Evolutionary conservation across 2,797 vertebrate genomes (phyloP).

Genomic region (Rhinichthys osculus): DNA sequence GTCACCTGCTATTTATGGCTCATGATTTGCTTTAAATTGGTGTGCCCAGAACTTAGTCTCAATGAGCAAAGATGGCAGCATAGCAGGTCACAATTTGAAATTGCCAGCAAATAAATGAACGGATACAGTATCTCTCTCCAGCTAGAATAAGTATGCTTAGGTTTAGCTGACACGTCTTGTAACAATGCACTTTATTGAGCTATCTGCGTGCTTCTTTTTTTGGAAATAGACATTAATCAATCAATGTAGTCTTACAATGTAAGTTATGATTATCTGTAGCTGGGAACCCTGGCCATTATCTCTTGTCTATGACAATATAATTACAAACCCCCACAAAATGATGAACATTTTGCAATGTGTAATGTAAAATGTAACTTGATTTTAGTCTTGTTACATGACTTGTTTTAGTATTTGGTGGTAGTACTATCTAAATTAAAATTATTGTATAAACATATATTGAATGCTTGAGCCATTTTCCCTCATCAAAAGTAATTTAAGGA

Average conservation of each 20-base stretch:
- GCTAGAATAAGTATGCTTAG: not conserved
- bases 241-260: not conserved
- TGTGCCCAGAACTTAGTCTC: not conserved
- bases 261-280: not conserved
- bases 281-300: not conserved
- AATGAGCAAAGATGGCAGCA: too few species aligned
- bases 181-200: not conserved
- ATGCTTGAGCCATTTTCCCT: not conserved
- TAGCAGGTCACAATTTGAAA: too few species aligned
- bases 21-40: not conserved
- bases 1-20: not conserved
- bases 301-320: not conserved
- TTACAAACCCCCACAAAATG: not conserved
- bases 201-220: not conserved
- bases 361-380: not conserved
- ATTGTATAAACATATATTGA: not conserved
- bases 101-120: not conserved
- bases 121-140: not conserved
- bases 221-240: not conserved
- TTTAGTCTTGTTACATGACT: not conserved
- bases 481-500: not conserved
- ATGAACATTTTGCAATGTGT: not conserved
- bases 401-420: too few species aligned
- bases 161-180: not conserved
- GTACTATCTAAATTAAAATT: not conserved